Base-by-base conservation (phyloP, 2,888 invertebrate species). In the Leptinotarsa juncta region DNA sequence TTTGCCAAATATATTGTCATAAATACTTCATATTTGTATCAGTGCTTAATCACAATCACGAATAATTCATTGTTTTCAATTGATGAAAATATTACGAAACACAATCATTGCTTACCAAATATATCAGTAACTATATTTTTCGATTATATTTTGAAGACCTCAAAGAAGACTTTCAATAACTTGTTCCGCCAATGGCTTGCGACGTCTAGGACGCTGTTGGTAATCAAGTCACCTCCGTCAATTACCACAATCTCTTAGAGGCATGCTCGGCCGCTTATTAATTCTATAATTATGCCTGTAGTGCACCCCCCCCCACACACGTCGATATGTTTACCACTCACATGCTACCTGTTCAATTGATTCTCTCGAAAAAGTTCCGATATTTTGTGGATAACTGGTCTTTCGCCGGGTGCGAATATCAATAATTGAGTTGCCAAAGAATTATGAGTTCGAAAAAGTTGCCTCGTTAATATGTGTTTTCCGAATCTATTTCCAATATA, bases 171-270 rank as follows among this genome's bases (percentile, higher is more conserved):
- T 42, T 42, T 42, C 42, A 42, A 12, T 42, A 42, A 2, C 42
- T 10, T 42, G 42, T 42, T 42, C 10, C 62, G 42, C 62, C 62
- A 18, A 12, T 57, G 62, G n/a, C 3, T 15, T 15, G 23, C 60
- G 26, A 60, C 62, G 42, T 32, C 32, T 16, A n/a, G 32, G 62
- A 70, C 50, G 70, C 23, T 57, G 77, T 75, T 80, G 76, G 83
- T 83, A 85, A 85, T 85, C 85, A 83, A 84, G 82, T 83, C 83
- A 82, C 83, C 80, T 84, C 83, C 81, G 77, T 83, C 84, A 85
- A 85, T 85, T 85, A 85, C 83, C 82, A 77, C 84, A 85, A 85
- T 85, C 84, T 83, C 79, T 71, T 78, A 77, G 81, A 82, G 80
- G 83, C 85, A 84, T 83, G 83, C 82, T 81, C 79, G 76, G 80